phyloP scores from a whole-genome alignment of 2,113 vertebrate genomes.

The Epinephelus cyanopodus region DNA sequence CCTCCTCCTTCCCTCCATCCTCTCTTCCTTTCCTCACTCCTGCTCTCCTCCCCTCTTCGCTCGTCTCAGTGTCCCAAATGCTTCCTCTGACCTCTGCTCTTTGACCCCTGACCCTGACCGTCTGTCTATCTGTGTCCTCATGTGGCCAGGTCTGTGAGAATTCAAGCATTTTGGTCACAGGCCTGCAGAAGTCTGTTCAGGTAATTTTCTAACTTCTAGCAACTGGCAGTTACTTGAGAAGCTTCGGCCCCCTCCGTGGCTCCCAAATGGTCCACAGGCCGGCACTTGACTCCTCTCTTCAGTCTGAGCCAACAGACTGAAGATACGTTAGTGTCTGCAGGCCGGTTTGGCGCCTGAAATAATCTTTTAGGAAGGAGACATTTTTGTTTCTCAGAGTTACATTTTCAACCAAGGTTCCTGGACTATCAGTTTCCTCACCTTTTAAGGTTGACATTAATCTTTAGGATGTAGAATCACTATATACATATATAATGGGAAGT shows the following conservation, averaged over 20 bases:
- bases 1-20: constrained; percentile 38
- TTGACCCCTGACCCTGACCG: constrained; percentile 71
- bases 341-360: constrained; percentile 19
- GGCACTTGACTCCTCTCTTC: constrained; percentile 17
- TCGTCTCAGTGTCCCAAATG: constrained; percentile 67
- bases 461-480: neutral
- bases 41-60: constrained; percentile 30
- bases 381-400: neutral
- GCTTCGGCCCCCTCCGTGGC: neutral
- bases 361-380: constrained; percentile 3
- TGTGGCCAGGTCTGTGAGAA: constrained; percentile 56
- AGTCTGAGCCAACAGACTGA: constrained; percentile 4
- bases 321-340: constrained; percentile 20
- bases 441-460: neutral
- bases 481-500: neutral
- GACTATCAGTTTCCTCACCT: neutral
- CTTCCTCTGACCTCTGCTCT: constrained; percentile 76
- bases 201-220: constrained; percentile 28
- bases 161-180: constrained; percentile 31
- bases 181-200: constrained; percentile 25
- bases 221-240: constrained; percentile 46
- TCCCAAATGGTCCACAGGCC: constrained; percentile 48
- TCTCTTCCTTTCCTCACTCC: constrained; percentile 55
- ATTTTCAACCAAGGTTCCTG: neutral
- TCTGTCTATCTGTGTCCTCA: constrained; percentile 43